These are phyloP conservation scores for Sebastes glaucus DNA, from an alignment of 2,797 vertebrate species.

Conservation along the genomic window DNA sequence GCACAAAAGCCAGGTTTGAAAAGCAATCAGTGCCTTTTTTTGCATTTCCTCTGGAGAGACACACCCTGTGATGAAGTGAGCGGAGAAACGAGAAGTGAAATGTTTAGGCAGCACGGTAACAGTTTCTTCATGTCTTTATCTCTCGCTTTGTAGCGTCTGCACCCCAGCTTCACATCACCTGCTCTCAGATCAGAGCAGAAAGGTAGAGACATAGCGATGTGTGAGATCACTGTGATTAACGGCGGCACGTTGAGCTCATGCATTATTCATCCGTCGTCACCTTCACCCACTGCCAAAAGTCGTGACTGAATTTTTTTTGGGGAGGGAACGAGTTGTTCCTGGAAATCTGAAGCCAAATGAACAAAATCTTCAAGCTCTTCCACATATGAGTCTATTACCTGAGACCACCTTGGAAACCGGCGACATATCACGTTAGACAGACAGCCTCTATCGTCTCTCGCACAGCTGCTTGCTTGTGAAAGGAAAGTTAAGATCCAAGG, in stretches of 20 bases:
- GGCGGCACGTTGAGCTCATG: conserved; percentile 62
- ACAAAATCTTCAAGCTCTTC: conserved; percentile 36
- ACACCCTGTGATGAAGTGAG: not conserved
- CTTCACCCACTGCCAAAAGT: conserved; percentile 64
- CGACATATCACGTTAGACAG: not conserved
- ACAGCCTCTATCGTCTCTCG: not conserved
- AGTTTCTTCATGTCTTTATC: not conserved
- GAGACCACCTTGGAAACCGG: conserved; percentile 6
- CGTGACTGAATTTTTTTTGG: conserved; percentile 48
- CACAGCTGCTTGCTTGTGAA: not conserved
- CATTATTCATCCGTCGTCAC: conserved; percentile 74
- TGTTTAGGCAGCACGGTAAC: not conserved
- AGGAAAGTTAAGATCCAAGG: not conserved
- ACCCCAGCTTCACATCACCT: conserved; percentile 28
- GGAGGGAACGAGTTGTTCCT: conserved; percentile 19
- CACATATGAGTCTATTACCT: conserved; percentile 18
- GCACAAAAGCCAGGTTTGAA: conserved; percentile 27
- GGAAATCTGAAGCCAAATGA: conserved; percentile 55
- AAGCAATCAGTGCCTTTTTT: conserved; percentile 57
- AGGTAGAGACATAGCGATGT: conserved; percentile 1
- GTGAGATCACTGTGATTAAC: conserved; percentile 65
- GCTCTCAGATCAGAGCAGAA: conserved; percentile 29
- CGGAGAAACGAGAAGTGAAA: conserved; percentile 11
- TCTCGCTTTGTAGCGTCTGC: not conserved
- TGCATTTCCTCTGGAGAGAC: conserved; percentile 10